A percentile compares a stretch with the other conserved stretches of the same genome.
Conservation (phyloP, 2,797 vertebrate species). For the Odontamblyopus lacepedii region DNA sequence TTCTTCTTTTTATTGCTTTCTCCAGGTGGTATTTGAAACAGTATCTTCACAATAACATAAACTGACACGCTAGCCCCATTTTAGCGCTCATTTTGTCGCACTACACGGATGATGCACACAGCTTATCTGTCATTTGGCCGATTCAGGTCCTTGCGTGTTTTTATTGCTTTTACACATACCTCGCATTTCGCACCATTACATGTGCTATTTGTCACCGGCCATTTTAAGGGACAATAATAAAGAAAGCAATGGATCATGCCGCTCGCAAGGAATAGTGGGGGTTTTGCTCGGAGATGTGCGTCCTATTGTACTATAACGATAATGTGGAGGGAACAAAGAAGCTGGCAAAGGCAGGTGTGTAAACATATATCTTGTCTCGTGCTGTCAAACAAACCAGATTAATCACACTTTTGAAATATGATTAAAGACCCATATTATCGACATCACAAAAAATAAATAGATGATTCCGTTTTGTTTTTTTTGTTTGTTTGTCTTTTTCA, state of each 20-base stretch:
- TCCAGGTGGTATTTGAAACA: neutral
- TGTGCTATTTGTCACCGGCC: conserved; percentile 6
- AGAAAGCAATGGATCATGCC: conserved; percentile 14
- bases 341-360: conserved; percentile 5
- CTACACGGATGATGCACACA: neutral
- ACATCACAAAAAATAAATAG: no score
- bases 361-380: neutral
- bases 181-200: conserved; percentile 7
- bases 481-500: no score
- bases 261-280: neutral
- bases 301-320: conserved; percentile 4
- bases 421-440: no score
- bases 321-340: conserved; percentile 11
- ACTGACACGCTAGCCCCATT: neutral
- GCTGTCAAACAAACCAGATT: no score
- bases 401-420: no score
- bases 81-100: neutral
- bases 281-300: neutral
- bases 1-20: neutral
- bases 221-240: conserved; percentile 14
- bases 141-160: conserved; percentile 2
- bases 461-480: no score
- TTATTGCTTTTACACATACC: conserved; percentile 7
- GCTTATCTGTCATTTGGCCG: conserved; percentile 12
- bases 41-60: neutral